Base-by-base conservation (phyloP, 92 coral and sea anemone genomes). In the Virgularia gustaviana region DNA sequence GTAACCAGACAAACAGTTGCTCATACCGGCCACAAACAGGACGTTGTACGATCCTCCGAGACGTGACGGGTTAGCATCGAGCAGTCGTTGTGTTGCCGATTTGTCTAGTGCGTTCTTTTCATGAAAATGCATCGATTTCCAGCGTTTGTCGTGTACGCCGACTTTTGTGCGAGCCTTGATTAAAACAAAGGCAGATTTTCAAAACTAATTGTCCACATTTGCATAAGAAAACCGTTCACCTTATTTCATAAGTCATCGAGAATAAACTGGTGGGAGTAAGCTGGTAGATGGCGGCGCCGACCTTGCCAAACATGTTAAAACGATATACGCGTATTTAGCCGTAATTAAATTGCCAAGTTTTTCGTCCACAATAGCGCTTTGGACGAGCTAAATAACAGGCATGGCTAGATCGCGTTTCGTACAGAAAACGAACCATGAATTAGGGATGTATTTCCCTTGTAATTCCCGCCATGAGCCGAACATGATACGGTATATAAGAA, bases 161-260 rank as follows among this genome's bases (percentile, higher is more conserved):
- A 68, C 60, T 61, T 68, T 68, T 68, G 75, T 68, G 36, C n/a
- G 15, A 51, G 30, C 51, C 34, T 4, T 68, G 75, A 68, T 68
- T 68, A 68, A 67, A 45, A 49, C 53, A 67, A 67, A 68, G 61
- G 16, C 53, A 39, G 35, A 44, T 68, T 68, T 49, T 68, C 24
- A 59, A 68, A 68, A 68, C 29, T 68, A 68, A 68, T 68, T 68
- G 75, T 68, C 47, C 35, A 28, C 61, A 68, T 68, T 68, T 68
- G 75, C 75, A 68, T 68, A 68, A 68, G 61, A 68, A 68, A 68
- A 49, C 75, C 75, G 30, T 34, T 15, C 49, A 68, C 49, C 60
- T 68, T 49, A 68, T 68, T 68, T 68, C 75, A 68, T 68, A 68
- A 68, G 39, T 68, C 54, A 20, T 39, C 61, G 75, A 68, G 24